phyloP scores from a whole-genome alignment of 1,140 invertebrate genomes.

The Anoplolepis gracilipes region DNA sequence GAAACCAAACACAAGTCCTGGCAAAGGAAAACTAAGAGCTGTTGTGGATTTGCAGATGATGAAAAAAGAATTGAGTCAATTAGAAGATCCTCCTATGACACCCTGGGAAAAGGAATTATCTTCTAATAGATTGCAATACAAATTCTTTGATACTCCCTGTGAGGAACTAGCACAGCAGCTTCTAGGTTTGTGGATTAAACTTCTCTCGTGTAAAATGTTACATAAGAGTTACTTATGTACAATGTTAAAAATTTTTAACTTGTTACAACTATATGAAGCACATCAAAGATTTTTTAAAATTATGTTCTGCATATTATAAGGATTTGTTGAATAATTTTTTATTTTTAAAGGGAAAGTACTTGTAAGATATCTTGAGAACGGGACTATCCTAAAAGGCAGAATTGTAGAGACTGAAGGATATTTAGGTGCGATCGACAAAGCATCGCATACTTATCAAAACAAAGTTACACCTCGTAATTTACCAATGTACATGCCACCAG shows the following conservation, averaged over 20 bases:
- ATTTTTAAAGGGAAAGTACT: slow-evolving; percentile 86
- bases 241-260: background rate
- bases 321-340: slow-evolving; percentile 3
- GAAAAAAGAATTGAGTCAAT: slow-evolving; percentile 78
- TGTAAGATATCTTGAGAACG: slow-evolving; percentile 87
- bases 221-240: too few relatives aligned
- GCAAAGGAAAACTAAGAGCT: slow-evolving; percentile 66
- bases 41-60: slow-evolving; percentile 76
- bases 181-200: slow-evolving; percentile 85
- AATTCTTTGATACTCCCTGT: slow-evolving; percentile 84
- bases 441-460: slow-evolving; percentile 90
- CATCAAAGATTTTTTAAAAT: background rate
- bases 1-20: slow-evolving; percentile 16
- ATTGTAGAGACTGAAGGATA: slow-evolving; percentile 95
- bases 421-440: slow-evolving; percentile 90
- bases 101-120: slow-evolving; percentile 77
- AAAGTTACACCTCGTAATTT: slow-evolving; percentile 89
- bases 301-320: slow-evolving; percentile 56
- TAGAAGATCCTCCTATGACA: slow-evolving; percentile 80
- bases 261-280: background rate
- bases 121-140: slow-evolving; percentile 73
- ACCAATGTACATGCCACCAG: slow-evolving; percentile 93
- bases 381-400: slow-evolving; percentile 87
- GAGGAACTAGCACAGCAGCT: slow-evolving; percentile 87
- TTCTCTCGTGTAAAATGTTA: background rate